Evolutionary conservation across 2,797 vertebrate species (phyloP).

Genomic region (Liparis tanakae): DNA sequence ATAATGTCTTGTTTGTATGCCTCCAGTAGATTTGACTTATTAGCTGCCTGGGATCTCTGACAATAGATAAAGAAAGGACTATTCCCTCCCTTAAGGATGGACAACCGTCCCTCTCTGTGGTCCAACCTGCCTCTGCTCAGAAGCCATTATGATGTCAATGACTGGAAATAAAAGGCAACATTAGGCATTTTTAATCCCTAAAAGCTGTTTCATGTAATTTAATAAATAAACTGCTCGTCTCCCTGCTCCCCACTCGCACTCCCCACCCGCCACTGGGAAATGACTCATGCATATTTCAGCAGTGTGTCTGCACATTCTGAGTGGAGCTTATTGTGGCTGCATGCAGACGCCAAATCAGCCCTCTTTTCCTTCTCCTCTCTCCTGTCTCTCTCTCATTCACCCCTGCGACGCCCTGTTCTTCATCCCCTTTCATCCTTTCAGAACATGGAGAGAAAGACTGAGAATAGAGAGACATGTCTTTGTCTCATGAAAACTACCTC

Average conservation of each 20-base stretch:
- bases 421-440: conserved; percentile 53
- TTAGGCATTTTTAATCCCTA: conserved; percentile 73
- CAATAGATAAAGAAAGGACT: conserved; percentile 67
- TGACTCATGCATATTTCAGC: conserved; percentile 82
- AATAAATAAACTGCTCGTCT: conserved; percentile 72
- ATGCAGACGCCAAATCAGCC: conserved; percentile 69
- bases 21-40: conserved; percentile 54
- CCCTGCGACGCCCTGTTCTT: conserved; percentile 40
- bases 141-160: conserved; percentile 49
- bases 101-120: conserved; percentile 49
- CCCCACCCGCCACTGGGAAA: conserved; percentile 61
- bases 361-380: conserved; percentile 44
- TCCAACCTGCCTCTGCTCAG: conserved; percentile 45
- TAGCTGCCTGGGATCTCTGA: conserved; percentile 57
- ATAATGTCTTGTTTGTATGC: conserved; percentile 54
- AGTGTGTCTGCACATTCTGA: conserved; percentile 72
- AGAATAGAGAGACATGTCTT: conserved; percentile 28
- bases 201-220: conserved; percentile 75
- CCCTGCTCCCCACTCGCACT: conserved; percentile 26
- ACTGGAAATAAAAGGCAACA: conserved; percentile 71
- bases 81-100: conserved; percentile 44
- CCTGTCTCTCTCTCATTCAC: conserved; percentile 49
- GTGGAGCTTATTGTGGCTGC: conserved; percentile 75
- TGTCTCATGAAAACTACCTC: conserved; percentile 35
- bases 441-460: conserved; percentile 20